Base-by-base conservation (phyloP, 2,797 vertebrate species). In the Streptopelia turtur region DNA sequence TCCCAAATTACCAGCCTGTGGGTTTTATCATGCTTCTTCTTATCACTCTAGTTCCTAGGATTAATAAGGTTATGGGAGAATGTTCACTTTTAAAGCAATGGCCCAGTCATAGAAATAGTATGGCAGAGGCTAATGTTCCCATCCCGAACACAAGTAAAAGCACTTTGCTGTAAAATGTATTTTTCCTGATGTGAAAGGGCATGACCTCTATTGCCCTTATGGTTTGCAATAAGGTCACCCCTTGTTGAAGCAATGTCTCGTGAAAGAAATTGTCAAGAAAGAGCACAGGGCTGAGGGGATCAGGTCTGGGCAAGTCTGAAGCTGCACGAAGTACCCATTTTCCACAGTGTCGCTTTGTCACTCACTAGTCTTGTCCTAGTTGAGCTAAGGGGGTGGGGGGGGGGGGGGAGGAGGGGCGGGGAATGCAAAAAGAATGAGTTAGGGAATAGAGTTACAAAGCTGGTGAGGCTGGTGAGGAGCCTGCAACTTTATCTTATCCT, bases 51-150 rank as follows among this genome's bases (percentile, higher is more conserved):
- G 16, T 14, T 87, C 31, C 60, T 55, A 59, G 25, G 52, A 69
- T 64, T 94, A 61, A 91, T 45, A 63, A 75, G 69, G 61, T 66
- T 89, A 65, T 37, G 45, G 52, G 20, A 85, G 23, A 92, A 74
- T 5, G n/a, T 71, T 89, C 78, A 53, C 49, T 92, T 94, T 61
- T 79, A 75, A 89, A 89, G 69, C 83, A 93, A 56, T 65, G 52
- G 50, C 49, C 41, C 63, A 61, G 55, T 23, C 55, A 79, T 9
- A 65, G 74, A 80, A 90, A 39, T 28, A 52, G 18, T 35, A 16
- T 45, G 66, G 76, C n/a, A 50, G 31, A 71, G 55, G 37, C 22
- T 69, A 75, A 70, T 23, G 33, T 43, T 87, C 64, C 56, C 60
- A 71, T 50, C 27, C 27, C 61, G 45, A 87, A 45, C 31, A 10